phyloP scores from a whole-genome alignment of 2,797 vertebrate species.

The Todus mexicanus region DNA sequence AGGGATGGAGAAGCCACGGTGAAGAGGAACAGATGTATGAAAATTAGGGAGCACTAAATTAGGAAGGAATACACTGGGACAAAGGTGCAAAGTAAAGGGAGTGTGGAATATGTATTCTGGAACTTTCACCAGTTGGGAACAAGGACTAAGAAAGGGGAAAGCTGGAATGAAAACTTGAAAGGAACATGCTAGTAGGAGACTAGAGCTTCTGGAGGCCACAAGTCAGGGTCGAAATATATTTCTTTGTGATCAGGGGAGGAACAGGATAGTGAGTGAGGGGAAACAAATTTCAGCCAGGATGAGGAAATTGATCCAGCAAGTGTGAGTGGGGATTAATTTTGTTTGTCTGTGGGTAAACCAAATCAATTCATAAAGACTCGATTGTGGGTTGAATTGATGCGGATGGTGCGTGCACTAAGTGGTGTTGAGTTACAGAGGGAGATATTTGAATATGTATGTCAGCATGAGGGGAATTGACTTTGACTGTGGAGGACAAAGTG shows the following conservation, averaged over 20 bases:
- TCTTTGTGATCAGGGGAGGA: background rate
- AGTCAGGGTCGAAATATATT: background rate
- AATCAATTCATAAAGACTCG: constrained; percentile 1
- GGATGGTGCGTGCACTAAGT: background rate
- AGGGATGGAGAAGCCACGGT: background rate
- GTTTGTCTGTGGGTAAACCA: background rate
- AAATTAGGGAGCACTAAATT: background rate
- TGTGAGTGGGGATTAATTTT: constrained; percentile 19
- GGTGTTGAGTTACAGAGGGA: background rate
- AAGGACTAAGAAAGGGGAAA: background rate
- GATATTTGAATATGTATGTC: constrained; percentile 35
- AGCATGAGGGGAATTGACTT: constrained; percentile 49
- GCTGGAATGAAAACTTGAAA: background rate
- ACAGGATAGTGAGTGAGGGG: background rate
- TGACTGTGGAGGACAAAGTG: constrained; percentile 57
- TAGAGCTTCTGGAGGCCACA: background rate
- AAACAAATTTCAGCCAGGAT: background rate
- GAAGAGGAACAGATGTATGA: background rate
- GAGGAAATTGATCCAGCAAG: background rate
- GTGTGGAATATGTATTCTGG: background rate
- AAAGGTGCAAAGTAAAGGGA: background rate
- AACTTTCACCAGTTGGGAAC: background rate
- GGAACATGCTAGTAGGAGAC: background rate
- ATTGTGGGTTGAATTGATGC: background rate
- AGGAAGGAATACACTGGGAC: background rate